Evolutionary conservation across 2,888 invertebrate species (phyloP).

Genomic region (Andrena hattorfiana): DNA sequence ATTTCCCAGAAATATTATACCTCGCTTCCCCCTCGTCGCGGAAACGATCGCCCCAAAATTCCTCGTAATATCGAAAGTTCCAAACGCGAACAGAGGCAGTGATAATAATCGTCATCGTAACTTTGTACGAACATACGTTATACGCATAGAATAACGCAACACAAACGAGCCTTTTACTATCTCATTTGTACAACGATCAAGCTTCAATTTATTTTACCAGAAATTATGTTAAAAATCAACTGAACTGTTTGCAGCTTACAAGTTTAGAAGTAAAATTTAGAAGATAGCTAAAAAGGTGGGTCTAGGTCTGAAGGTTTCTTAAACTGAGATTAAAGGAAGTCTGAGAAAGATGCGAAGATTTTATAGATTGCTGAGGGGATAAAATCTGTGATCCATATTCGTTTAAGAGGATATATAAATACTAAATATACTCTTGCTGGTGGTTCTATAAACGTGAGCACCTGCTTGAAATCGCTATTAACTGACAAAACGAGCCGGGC

Average conservation of each 20-base stretch:
- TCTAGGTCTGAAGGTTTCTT: too few relatives aligned
- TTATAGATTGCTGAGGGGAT: neutral
- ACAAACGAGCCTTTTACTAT: neutral
- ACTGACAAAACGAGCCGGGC: neutral
- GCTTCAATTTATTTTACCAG: too few relatives aligned
- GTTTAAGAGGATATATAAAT: too few relatives aligned
- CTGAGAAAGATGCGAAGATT: neutral
- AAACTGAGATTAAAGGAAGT: too few relatives aligned
- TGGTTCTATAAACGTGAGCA: neutral
- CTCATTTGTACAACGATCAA: neutral
- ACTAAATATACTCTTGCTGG: neutral
- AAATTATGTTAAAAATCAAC: too few relatives aligned
- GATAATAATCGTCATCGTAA: slow-evolving; percentile 1
- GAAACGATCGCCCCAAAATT: slow-evolving; percentile 52
- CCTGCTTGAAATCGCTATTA: neutral
- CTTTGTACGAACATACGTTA: neutral
- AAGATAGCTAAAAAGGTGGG: too few relatives aligned
- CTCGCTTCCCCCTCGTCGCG: slow-evolving; percentile 16
- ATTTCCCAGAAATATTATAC: slow-evolving; percentile 69
- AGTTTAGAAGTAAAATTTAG: too few relatives aligned
- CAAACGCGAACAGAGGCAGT: slow-evolving; percentile 5
- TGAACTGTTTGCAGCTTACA: too few relatives aligned
- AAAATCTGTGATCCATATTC: too few relatives aligned
- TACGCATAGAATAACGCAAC: too few relatives aligned
- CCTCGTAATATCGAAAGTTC: slow-evolving; percentile 22